phyloP scores from a whole-genome alignment of 2,888 invertebrate genomes.

The Sicus ferrugineus region DNA sequence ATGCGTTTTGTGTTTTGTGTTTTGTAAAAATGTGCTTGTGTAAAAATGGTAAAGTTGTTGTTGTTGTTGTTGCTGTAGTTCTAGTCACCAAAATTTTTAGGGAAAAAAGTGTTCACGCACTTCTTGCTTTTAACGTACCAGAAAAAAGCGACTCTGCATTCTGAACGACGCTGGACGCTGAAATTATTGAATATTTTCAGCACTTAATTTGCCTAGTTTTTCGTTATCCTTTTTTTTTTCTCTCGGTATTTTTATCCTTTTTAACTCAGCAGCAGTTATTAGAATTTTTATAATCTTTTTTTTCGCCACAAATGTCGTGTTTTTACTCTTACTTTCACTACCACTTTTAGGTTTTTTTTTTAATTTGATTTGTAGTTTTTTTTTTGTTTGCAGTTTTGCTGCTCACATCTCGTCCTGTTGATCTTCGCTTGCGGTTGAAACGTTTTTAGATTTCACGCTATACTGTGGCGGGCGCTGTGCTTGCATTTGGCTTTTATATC shows the following conservation, averaged over 20 bases:
- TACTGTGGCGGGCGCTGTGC: conserved; percentile 59
- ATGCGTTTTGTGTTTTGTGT: neutral
- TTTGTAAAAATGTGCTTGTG: neutral
- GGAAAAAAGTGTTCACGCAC: neutral
- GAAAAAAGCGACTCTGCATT: neutral
- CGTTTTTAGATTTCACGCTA: conserved; percentile 43
- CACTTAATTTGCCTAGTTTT: too few relatives aligned
- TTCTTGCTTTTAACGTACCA: neutral
- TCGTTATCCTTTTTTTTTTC: neutral
- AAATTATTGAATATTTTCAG: too few relatives aligned
- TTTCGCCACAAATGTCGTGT: too few relatives aligned
- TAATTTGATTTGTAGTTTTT: neutral
- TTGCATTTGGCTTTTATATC: conserved; percentile 61
- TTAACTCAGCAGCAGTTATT: neutral
- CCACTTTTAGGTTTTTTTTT: neutral
- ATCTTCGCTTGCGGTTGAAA: neutral
- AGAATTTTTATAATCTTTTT: neutral
- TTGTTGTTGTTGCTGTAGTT: neutral
- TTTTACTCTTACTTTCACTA: neutral
- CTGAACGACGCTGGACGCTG: too few relatives aligned
- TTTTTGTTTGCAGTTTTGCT: neutral
- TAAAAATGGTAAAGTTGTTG: neutral
- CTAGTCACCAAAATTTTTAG: neutral
- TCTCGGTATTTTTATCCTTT: neutral
- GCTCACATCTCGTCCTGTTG: neutral